phyloP scores from a whole-genome alignment of 1,140 invertebrate species.

The Platorchestia sp. region DNA sequence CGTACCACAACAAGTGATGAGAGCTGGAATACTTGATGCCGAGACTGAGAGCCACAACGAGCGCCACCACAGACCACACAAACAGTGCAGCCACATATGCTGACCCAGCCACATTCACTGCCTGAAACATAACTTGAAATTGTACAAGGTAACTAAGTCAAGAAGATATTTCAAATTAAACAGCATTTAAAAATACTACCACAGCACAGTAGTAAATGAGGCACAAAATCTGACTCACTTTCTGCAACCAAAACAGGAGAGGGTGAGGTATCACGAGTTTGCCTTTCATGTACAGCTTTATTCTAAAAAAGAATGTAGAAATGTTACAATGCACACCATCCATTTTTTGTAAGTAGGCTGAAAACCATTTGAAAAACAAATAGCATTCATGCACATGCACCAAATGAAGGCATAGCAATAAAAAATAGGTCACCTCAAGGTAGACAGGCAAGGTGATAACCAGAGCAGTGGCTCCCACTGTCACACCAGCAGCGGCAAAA shows the following conservation, averaged over 20 bases:
- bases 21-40: conserved; percentile 25
- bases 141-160: background rate
- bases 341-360: background rate
- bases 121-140: conserved; percentile 45
- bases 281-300: too few species aligned
- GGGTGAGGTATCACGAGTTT: too few species aligned
- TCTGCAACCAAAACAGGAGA: too few species aligned
- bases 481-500: background rate
- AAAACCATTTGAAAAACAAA: too few species aligned
- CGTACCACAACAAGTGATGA: background rate
- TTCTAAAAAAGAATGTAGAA: too few species aligned
- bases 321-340: background rate
- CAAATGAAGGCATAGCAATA: background rate
- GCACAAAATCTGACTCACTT: too few species aligned
- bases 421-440: background rate
- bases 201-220: too few species aligned
- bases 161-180: too few species aligned
- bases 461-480: background rate
- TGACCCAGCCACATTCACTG: conserved; percentile 60
- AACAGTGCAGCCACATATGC: conserved; percentile 64
- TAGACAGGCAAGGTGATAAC: conserved; percentile 25
- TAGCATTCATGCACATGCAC: too few species aligned
- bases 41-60: conserved; percentile 56
- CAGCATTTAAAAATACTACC: too few species aligned
- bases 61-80: conserved; percentile 57